A percentile compares a stretch with the other conserved stretches of the same genome.
These are phyloP conservation scores for Axinella damicornis DNA, from an alignment of 37 sponge, comb jelly and placozoan genomes.

Conservation along the genomic window DNA sequence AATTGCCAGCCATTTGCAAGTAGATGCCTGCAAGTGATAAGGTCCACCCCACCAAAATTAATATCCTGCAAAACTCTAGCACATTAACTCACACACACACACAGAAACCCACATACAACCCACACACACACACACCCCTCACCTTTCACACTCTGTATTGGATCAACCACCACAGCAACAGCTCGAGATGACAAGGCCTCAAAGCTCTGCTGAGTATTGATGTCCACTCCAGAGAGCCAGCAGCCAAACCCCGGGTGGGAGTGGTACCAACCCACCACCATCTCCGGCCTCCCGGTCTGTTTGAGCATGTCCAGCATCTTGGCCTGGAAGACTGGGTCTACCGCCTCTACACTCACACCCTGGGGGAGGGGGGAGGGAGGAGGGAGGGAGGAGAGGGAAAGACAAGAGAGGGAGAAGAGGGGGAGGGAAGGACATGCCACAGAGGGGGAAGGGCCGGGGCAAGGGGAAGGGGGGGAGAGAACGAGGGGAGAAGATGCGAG, in stretches of 20 bases:
- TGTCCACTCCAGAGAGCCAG: conserved; percentile 99
- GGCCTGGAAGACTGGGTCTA: conserved; percentile 99
- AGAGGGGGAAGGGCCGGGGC: no score
- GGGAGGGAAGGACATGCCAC: not conserved
- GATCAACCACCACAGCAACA: conserved; percentile 99
- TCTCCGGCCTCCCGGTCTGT: conserved; percentile 98
- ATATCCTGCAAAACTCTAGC: no score
- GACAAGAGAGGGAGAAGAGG: conserved; percentile 9
- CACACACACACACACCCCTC: not conserved
- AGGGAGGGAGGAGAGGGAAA: not conserved
- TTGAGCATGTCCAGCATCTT: conserved; percentile 99
- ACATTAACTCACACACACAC: no score
- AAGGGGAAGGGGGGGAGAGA: not conserved
- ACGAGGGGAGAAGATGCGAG: no score
- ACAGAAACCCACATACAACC: not conserved
- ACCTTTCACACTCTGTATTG: conserved; percentile 98
- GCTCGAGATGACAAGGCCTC: conserved; percentile 95
- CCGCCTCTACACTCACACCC: conserved; percentile 99
- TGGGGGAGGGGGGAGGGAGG: conserved; percentile 6
- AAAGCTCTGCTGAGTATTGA: conserved; percentile 99
- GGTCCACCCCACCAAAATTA: no score
- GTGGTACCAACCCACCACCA: conserved; percentile 99
- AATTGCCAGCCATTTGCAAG: no score
- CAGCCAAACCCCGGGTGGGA: conserved; percentile 99
- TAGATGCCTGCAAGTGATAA: no score